Evolutionary conservation across 2,797 vertebrate genomes (phyloP).

Genomic region (Falco peregrinus): DNA sequence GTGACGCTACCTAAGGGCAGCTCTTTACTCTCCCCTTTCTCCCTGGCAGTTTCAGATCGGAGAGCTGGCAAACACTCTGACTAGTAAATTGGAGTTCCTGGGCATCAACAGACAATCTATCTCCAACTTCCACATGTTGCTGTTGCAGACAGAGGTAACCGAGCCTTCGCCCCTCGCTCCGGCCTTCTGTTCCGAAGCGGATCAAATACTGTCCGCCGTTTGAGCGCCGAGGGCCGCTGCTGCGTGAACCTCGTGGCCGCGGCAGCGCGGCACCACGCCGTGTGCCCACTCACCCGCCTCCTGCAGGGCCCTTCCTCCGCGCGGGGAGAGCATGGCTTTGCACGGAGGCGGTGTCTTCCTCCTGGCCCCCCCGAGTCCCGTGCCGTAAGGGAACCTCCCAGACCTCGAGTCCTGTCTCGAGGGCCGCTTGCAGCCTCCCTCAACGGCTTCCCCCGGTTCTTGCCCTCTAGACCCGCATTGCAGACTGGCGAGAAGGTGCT

Average conservation of each 20-base stretch:
- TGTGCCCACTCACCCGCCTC: background rate
- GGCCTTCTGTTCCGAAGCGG: slow-evolving; percentile 35
- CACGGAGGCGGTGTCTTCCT: slow-evolving; percentile 3
- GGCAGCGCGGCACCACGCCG: background rate
- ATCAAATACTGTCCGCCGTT: background rate
- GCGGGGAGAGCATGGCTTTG: slow-evolving; percentile 32
- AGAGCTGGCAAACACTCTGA: slow-evolving; percentile 97
- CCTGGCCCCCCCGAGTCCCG: background rate
- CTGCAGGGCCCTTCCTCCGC: background rate
- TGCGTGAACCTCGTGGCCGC: background rate
- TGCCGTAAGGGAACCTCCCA: slow-evolving; percentile 12
- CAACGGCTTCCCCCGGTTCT: slow-evolving; percentile 39
- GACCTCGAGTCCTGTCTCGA: background rate
- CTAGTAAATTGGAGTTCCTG: slow-evolving; percentile 97
- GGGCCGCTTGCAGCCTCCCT: background rate
- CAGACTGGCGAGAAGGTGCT: slow-evolving; percentile 98
- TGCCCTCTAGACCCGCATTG: slow-evolving; percentile 90
- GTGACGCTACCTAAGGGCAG: fast-evolving
- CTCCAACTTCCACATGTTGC: slow-evolving; percentile 97
- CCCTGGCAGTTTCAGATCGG: slow-evolving; percentile 95
- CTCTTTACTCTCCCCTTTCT: slow-evolving; percentile 41
- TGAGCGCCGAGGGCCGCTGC: background rate
- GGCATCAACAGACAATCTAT: slow-evolving; percentile 96
- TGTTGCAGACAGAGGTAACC: slow-evolving; percentile 97
- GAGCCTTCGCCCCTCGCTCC: slow-evolving; percentile 41